phyloP scores from a whole-genome alignment of 1,140 invertebrate species.

The Dermatophagoides farinae region DNA sequence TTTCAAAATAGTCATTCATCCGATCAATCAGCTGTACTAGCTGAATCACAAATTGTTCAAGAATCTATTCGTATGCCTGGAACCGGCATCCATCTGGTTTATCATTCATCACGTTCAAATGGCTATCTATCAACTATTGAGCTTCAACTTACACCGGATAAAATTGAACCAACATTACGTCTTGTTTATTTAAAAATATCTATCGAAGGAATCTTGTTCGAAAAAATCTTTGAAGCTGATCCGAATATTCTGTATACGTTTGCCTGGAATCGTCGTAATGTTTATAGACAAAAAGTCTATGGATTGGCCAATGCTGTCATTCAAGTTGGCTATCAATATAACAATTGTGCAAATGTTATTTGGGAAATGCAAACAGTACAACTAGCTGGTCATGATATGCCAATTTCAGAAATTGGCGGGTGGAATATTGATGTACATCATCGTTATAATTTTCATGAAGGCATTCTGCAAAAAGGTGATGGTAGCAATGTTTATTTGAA shows the following conservation, averaged over 20 bases:
- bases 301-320: constrained; percentile 54
- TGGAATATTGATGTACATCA: constrained; percentile 96
- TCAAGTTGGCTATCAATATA: constrained; percentile 81
- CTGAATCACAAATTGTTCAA: constrained; percentile 79
- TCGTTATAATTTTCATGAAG: constrained; percentile 93
- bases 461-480: constrained; percentile 83
- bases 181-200: constrained; percentile 25
- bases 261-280: constrained; percentile 32
- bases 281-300: constrained; percentile 42
- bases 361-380: constrained; percentile 85
- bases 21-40: constrained; percentile 49
- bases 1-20: constrained; percentile 59
- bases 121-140: constrained; percentile 31
- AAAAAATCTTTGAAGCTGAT: constrained; percentile 31
- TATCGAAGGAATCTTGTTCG: constrained; percentile 29
- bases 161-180: constrained; percentile 25
- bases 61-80: constrained; percentile 81
- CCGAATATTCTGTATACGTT: constrained; percentile 30
- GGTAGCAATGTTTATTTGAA: constrained; percentile 80
- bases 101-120: constrained; percentile 25
- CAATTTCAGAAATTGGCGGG: constrained; percentile 85
- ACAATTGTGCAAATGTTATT: constrained; percentile 54
- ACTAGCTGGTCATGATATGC: constrained; percentile 86
- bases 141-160: constrained; percentile 29
- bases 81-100: constrained; percentile 32